These are phyloP conservation scores for Sthenelais limicola DNA, from an alignment of 2,888 invertebrate species.

Conservation along the genomic window DNA sequence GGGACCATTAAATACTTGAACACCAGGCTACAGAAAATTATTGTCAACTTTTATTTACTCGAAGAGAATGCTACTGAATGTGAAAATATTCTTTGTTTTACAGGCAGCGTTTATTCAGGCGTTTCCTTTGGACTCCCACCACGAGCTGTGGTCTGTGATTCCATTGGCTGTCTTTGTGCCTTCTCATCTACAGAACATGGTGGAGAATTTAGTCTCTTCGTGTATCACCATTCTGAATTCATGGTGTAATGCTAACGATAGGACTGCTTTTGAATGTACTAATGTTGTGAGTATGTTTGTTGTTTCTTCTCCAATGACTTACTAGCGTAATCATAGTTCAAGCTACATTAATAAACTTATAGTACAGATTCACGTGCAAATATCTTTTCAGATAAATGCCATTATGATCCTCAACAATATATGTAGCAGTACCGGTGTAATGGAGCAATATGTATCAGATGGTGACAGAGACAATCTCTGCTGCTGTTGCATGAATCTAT, in stretches of 20 bases:
- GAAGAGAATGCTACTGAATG: too few relatives aligned
- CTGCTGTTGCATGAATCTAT: too few relatives aligned
- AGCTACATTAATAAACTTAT: neutral
- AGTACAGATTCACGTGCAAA: neutral
- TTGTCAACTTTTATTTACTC: too few relatives aligned
- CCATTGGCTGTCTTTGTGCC: conserved; percentile 17
- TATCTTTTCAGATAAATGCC: neutral
- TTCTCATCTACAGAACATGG: neutral
- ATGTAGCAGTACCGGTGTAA: neutral
- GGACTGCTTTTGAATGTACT: too few relatives aligned
- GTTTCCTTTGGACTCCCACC: neutral
- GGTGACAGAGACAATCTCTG: neutral
- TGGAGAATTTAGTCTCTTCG: conserved; percentile 1
- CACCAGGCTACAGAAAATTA: too few relatives aligned
- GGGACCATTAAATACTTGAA: too few relatives aligned
- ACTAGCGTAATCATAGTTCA: neutral
- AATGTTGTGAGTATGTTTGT: too few relatives aligned
- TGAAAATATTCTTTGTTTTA: neutral
- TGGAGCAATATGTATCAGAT: neutral
- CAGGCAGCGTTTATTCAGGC: conserved; percentile 20
- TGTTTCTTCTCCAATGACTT: neutral
- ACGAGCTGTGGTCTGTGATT: conserved; percentile 16
- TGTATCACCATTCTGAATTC: too few relatives aligned
- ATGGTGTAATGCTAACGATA: too few relatives aligned
- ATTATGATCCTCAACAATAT: neutral